Conservation (phyloP, 2,113 vertebrate genomes). For the Oncorhynchus masou region DNA sequence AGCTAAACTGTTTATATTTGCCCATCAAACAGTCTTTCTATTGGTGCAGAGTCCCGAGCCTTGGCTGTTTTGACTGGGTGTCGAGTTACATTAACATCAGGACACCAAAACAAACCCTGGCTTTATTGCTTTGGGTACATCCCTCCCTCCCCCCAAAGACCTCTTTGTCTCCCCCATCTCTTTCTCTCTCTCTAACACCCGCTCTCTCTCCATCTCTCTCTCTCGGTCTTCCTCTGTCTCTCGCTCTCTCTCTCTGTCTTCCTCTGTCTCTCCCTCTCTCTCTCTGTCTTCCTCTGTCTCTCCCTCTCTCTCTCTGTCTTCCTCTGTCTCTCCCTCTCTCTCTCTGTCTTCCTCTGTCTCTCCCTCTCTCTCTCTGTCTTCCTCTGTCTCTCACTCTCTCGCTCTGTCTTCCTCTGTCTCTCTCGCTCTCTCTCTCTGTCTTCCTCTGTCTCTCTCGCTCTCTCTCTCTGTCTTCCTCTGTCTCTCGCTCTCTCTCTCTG, state of each 20-base stretch:
- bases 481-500: no score
- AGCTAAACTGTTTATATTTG: background rate
- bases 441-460: no score
- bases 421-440: no score
- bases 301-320: background rate
- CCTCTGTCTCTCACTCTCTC: background rate
- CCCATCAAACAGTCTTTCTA: background rate
- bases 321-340: no score
- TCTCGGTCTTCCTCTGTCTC: background rate
- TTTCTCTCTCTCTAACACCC: background rate
- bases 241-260: no score
- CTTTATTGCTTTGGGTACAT: no score
- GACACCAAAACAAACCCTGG: conserved; percentile 1
- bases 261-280: no score
- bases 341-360: no score
- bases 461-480: no score
- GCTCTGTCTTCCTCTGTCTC: no score
- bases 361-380: background rate
- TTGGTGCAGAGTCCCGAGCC: background rate
- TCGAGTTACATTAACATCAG: conserved; percentile 36
- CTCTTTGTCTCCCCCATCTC: background rate
- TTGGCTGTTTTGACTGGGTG: conserved; percentile 27
- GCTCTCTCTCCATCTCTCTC: background rate
- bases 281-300: no score
- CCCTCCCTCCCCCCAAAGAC: background rate